These are phyloP conservation scores for Anastatus disparis DNA, from an alignment of 1,140 invertebrate species.

Conservation along the genomic window DNA sequence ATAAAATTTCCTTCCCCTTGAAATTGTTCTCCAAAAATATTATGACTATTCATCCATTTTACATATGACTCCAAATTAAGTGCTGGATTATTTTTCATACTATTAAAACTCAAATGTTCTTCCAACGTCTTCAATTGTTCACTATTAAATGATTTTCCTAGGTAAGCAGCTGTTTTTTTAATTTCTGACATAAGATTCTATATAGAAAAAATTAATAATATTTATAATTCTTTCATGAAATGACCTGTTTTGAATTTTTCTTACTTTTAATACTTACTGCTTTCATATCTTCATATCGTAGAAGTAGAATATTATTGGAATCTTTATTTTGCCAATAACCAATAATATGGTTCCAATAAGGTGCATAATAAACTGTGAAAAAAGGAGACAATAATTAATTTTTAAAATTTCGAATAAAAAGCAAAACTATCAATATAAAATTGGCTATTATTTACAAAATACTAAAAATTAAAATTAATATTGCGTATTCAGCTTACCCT, in stretches of 20 bases:
- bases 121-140: conserved; percentile 65
- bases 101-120: conserved; percentile 75
- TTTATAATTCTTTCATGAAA: no score
- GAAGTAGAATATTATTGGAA: conserved; percentile 69
- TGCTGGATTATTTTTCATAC: conserved; percentile 76
- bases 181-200: conserved; percentile 72
- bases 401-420: no score
- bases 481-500: no score
- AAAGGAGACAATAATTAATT: no score
- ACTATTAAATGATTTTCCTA: conserved; percentile 58
- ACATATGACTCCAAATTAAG: conserved; percentile 73
- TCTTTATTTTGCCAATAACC: conserved; percentile 70
- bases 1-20: conserved; percentile 69
- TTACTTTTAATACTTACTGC: no score
- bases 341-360: conserved; percentile 71
- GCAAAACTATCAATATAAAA: conserved; percentile 30
- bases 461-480: no score
- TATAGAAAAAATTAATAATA: no score
- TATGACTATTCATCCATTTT: conserved; percentile 52
- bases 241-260: no score
- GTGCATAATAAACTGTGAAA: no score
- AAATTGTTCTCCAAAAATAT: conserved; percentile 58
- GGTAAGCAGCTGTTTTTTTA: conserved; percentile 68
- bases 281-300: conserved; percentile 77
- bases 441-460: no score